Evolutionary conservation across 2,113 vertebrate genomes (phyloP), one percentile per base, ranked within the genome.

Genomic region (Burhinus oedicnemus): DNA sequence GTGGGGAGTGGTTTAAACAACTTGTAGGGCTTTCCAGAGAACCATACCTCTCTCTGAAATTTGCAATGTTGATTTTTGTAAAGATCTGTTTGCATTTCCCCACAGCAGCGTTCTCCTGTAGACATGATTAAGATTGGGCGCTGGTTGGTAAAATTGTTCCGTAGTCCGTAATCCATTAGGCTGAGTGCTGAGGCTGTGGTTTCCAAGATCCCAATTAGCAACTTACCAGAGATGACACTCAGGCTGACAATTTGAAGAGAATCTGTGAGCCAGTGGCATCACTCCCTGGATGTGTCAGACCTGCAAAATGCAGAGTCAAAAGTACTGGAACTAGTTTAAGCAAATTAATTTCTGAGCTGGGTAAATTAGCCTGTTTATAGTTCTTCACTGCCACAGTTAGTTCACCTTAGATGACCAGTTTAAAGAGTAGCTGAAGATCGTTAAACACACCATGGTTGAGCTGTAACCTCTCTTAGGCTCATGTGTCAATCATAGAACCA

Each of bases 111-210:
- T 69, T 83, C 36, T 86, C 19, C 23, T 1, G 0, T 40, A 45
- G 27, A 65, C 40, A 18, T 0, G 0, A 11, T 69, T 3, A 20
- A 82, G 42, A 44, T 5, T 38, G 61, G 27, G 9, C 1, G 4
- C 47, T 49, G 11, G 57, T 82, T 38, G 22, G 12, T 76, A 25
- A 42, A 87, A 60, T 32, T 57, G 15, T 82, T 91, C 25, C 74
- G 11, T 57, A 42, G 30, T 80, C 9, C 40, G 61, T 72, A 44
- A n/a, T 83, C n/a, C 40, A 25, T 32, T n/a, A 77, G 57, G 19
- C 40, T 40, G 54, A 75, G 10, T 47, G 30, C 38, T 55, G 45
- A 71, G 25, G 45, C 26, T 80, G 30, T 89, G 42, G 7, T 66
- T 54, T 92, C 49, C 12, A 26, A 27, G 40, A 36, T 89, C 16